Evolutionary conservation across 1,140 invertebrate species (phyloP).

Genomic region (Aphaenogaster floridana): DNA sequence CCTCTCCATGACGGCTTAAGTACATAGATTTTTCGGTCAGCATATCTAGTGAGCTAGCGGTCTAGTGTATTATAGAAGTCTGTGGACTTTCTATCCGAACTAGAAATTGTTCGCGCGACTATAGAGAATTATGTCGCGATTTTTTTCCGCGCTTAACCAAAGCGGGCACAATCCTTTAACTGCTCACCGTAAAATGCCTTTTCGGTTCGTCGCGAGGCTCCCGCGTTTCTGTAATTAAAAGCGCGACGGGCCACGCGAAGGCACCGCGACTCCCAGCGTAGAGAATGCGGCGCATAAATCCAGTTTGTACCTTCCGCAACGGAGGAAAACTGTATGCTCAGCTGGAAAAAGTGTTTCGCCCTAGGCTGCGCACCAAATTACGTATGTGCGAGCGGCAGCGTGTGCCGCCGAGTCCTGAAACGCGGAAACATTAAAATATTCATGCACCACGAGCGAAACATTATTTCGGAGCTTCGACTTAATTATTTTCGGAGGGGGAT

Average conservation of each 20-base stretch:
- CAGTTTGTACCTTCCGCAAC: slow-evolving; percentile 41
- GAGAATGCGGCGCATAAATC: slow-evolving; percentile 62
- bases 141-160: background rate
- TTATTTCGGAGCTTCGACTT: slow-evolving; percentile 45
- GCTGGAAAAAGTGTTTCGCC: slow-evolving; percentile 60
- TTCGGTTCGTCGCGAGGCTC: background rate
- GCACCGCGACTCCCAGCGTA: background rate
- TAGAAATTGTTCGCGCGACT: background rate
- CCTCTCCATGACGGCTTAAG: too few species aligned
- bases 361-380: slow-evolving; percentile 57
- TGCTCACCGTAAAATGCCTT: background rate
- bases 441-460: slow-evolving; percentile 30
- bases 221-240: slow-evolving; percentile 46
- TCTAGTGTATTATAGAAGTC: too few species aligned
- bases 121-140: background rate
- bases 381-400: slow-evolving; percentile 25
- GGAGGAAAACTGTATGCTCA: slow-evolving; percentile 70
- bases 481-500: slow-evolving; percentile 32
- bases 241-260: slow-evolving; percentile 13
- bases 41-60: too few species aligned
- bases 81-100: too few species aligned
- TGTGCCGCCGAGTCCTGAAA: slow-evolving; percentile 32
- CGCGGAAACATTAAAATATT: slow-evolving; percentile 64
- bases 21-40: too few species aligned
- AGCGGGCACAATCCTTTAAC: background rate